Evolutionary conservation across 1,140 invertebrate genomes (phyloP).

Genomic region (Linepithema humile): DNA sequence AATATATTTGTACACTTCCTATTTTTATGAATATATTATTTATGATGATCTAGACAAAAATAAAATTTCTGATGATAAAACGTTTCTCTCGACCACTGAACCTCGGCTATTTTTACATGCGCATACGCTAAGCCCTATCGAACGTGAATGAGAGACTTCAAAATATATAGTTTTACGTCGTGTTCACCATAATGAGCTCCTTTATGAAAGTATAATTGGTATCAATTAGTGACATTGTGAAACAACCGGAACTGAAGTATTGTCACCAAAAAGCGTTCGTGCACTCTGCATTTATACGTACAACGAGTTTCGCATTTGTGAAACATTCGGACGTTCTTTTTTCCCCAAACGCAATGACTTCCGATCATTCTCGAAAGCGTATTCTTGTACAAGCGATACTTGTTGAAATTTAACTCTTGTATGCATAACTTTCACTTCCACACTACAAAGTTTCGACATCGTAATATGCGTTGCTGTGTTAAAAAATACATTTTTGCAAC

Average conservation of each 20-base stretch:
- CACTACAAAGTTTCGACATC: neutral
- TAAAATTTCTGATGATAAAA: constrained; percentile 60
- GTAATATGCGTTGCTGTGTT: neutral
- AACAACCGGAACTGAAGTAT: constrained; percentile 18
- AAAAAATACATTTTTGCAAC: constrained; percentile 1
- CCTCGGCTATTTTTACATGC: constrained; percentile 70
- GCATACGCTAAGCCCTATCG: constrained; percentile 26
- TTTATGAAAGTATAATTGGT: constrained; percentile 62
- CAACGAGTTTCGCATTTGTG: constrained; percentile 20
- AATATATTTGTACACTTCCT: constrained; percentile 69
- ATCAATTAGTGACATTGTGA: neutral
- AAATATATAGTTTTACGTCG: constrained; percentile 44
- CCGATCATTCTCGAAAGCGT: neutral
- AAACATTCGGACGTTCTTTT: neutral
- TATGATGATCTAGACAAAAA: constrained; percentile 60
- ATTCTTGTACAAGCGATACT: neutral
- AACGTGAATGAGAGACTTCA: constrained; percentile 32
- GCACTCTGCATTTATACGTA: neutral
- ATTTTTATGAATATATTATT: constrained; percentile 66
- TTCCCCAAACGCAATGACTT: neutral
- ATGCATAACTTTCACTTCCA: neutral
- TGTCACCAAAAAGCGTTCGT: constrained; percentile 12
- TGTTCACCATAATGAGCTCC: constrained; percentile 57
- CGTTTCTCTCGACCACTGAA: constrained; percentile 48
- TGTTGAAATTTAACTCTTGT: neutral